Evolutionary conservation across 37 sponge, comb jelly and placozoan genomes (phyloP).

Genomic region (Ephydatia muelleri): DNA sequence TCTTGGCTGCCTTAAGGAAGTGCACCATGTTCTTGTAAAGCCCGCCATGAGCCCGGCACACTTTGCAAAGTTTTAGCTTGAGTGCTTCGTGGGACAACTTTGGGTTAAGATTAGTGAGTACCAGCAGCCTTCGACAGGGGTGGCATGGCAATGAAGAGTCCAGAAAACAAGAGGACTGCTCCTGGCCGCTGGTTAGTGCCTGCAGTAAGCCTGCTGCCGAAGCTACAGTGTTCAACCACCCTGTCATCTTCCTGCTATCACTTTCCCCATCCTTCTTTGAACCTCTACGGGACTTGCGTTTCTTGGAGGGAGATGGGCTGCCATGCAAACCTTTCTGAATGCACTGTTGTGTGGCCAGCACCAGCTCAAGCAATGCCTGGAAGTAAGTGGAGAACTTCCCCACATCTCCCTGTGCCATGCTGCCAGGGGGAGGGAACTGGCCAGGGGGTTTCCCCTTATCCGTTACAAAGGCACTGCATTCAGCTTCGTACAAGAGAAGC

Average conservation of each 20-base stretch:
- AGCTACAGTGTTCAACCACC: slow-evolving; percentile 37
- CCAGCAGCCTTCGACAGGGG: slow-evolving; percentile 58
- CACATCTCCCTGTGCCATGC: slow-evolving; percentile 40
- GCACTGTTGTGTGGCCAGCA: slow-evolving; percentile 40
- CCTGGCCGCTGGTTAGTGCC: neutral
- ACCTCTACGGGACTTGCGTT: neutral
- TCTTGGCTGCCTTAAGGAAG: slow-evolving; percentile 25
- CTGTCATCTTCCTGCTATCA: slow-evolving; percentile 6
- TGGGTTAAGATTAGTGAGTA: slow-evolving; percentile 64
- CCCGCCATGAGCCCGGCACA: slow-evolving; percentile 63
- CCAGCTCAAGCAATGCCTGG: slow-evolving; percentile 71
- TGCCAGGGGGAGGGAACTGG: slow-evolving; percentile 51
- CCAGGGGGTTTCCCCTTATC: neutral
- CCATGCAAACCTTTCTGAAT: slow-evolving; percentile 28
- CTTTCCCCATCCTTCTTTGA: neutral
- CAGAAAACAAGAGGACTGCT: neutral
- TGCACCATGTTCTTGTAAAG: slow-evolving; percentile 52
- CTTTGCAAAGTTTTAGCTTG: slow-evolving; percentile 14
- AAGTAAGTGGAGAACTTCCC: slow-evolving; percentile 86
- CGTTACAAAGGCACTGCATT: slow-evolving; percentile 22
- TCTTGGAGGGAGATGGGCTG: neutral
- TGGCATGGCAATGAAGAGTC: slow-evolving; percentile 11
- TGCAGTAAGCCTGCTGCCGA: slow-evolving; percentile 13
- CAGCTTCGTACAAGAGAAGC: slow-evolving; percentile 54
- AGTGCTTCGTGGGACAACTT: slow-evolving; percentile 24